phyloP scores from a whole-genome alignment of 2,113 vertebrate genomes.

The Pygoscelis adeliae region DNA sequence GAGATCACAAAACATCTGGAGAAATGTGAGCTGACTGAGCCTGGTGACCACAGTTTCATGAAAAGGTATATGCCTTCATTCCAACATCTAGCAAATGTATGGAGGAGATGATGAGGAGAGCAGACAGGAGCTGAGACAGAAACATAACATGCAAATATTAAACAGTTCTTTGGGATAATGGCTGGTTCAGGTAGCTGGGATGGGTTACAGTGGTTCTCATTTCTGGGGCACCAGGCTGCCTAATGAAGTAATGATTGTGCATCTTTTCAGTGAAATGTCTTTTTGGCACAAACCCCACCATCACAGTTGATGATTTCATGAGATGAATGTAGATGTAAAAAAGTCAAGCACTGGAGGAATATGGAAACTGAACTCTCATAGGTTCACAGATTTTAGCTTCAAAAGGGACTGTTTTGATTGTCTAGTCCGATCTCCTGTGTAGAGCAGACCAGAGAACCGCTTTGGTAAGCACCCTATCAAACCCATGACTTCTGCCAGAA shows the following conservation, averaged over 20 bases:
- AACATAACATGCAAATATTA: not conserved
- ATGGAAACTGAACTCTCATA: not conserved
- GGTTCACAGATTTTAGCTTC: not conserved
- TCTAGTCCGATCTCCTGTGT: not conserved
- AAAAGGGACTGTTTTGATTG: not conserved
- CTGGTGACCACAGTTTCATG: not conserved
- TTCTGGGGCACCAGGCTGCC: not conserved
- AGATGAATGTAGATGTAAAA: not conserved
- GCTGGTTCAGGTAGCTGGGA: not conserved
- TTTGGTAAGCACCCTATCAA: not conserved
- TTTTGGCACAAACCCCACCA: not conserved
- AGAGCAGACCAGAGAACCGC: not conserved
- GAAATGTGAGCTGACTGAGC: not conserved
- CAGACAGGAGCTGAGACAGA: not conserved
- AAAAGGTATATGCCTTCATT: not conserved
- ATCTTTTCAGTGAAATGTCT: not conserved
- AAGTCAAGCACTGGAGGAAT: not conserved
- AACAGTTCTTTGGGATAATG: not conserved
- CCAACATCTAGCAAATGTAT: not conserved
- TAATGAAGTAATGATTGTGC: not conserved
- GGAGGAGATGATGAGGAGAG: slow-evolving; percentile 22
- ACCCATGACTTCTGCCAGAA: not conserved
- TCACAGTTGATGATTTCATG: not conserved
- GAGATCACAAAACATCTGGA: slow-evolving; percentile 59
- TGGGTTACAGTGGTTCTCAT: not conserved